These are phyloP conservation scores for Chrysocyon brachyurus DNA, from an alignment of 2,797 vertebrate species.

Conservation along the genomic window DNA sequence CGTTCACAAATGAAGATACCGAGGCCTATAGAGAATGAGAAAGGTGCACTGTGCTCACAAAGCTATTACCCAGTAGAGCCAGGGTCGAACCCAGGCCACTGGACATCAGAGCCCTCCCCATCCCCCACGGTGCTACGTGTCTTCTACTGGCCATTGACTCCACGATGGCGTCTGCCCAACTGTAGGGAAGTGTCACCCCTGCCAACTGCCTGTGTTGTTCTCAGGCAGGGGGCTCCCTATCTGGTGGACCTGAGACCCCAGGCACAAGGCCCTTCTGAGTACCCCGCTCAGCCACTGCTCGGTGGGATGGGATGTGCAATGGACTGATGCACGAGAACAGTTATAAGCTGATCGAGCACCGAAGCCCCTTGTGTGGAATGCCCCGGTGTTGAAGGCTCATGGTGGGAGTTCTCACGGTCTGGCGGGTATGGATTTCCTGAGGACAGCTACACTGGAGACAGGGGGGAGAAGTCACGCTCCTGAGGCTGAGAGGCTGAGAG, in stretches of 20 bases:
- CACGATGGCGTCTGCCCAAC: background rate
- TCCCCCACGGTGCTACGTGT: no score
- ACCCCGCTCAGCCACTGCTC: background rate
- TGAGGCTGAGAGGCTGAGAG: background rate
- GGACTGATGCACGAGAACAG: background rate
- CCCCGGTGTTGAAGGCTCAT: background rate
- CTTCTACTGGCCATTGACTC: no score
- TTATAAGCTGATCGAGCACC: background rate
- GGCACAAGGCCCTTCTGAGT: background rate
- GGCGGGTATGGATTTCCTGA: background rate
- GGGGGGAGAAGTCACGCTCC: no score
- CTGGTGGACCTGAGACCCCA: accelerated
- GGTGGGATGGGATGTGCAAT: accelerated
- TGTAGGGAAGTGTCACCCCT: accelerated
- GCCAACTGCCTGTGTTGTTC: background rate
- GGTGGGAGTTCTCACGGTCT: background rate
- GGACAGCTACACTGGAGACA: accelerated
- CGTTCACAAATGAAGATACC: background rate
- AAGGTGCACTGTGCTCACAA: background rate
- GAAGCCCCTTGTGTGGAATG: background rate
- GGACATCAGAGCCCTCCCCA: background rate
- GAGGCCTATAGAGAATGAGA: background rate
- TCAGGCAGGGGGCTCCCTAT: background rate
- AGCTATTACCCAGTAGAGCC: background rate
- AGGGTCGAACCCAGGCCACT: background rate